Conservation (phyloP, 1,140 invertebrate genomes). For the Drosophila takahashii region DNA sequence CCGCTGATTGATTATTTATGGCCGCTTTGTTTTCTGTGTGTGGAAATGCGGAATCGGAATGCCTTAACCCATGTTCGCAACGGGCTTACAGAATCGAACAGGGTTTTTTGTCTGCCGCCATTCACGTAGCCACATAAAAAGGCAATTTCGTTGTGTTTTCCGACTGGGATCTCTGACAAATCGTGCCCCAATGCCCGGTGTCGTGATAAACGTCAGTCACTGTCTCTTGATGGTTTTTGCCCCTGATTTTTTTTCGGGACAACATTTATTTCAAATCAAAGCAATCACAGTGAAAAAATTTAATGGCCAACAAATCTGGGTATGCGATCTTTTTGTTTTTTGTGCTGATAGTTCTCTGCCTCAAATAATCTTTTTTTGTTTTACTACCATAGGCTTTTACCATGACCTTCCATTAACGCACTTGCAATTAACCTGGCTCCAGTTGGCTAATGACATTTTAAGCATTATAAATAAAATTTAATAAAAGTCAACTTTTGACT, state of each 20-base stretch:
- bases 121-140: slow-evolving; percentile 66
- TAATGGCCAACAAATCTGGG: slow-evolving; percentile 68
- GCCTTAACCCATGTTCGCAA: slow-evolving; percentile 40
- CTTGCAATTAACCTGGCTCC: slow-evolving; percentile 58
- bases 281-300: slow-evolving; percentile 68
- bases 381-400: slow-evolving; percentile 22
- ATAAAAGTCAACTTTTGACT: slow-evolving; percentile 81
- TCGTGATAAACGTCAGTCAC: slow-evolving; percentile 78
- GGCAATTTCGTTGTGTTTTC: slow-evolving; percentile 60
- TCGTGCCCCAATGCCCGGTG: slow-evolving; percentile 61
- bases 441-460: slow-evolving; percentile 69
- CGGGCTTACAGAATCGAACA: slow-evolving; percentile 31
- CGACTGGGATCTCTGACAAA: slow-evolving; percentile 62
- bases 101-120: slow-evolving; percentile 26
- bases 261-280: slow-evolving; percentile 66
- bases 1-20: slow-evolving; percentile 53
- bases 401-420: slow-evolving; percentile 20
- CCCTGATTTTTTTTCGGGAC: slow-evolving; percentile 10
- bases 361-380: slow-evolving; percentile 22
- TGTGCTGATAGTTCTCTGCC: neutral
- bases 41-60: slow-evolving; percentile 36
- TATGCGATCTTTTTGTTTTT: slow-evolving; percentile 29
- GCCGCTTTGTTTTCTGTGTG: slow-evolving; percentile 26
- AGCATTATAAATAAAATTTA: slow-evolving; percentile 80
- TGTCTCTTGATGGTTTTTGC: slow-evolving; percentile 25